Conservation (phyloP, 2,113 vertebrate species). For the Porphyrio hochstetteri region DNA sequence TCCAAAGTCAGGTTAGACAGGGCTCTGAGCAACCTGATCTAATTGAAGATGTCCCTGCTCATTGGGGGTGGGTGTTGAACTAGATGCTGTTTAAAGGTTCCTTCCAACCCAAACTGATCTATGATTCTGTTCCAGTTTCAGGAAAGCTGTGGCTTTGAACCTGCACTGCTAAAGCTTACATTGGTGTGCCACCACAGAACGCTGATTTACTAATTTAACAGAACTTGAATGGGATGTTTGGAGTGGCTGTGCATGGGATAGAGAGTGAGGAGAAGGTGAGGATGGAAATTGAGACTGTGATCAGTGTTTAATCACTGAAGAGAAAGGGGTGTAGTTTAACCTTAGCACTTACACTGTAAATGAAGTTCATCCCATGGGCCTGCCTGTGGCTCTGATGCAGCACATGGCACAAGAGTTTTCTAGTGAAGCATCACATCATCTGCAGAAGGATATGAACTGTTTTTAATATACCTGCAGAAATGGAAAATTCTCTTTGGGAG, state of each 20-base stretch:
- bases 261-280: not conserved
- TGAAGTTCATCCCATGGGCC: not conserved
- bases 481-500: not conserved
- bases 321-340: not conserved
- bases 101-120: no score
- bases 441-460: not conserved
- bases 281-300: not conserved
- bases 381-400: not conserved
- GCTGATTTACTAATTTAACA: not conserved
- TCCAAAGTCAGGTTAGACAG: not conserved
- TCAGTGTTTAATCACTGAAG: not conserved
- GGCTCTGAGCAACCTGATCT: not conserved
- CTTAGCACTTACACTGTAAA: not conserved
- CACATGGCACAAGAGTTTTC: not conserved
- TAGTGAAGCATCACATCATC: no score
- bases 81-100: no score
- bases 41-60: no score
- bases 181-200: not conserved
- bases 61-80: no score
- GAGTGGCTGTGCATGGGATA: not conserved
- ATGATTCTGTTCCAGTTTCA: not conserved
- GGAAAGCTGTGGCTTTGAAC: not conserved
- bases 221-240: not conserved
- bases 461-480: not conserved
- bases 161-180: not conserved